Evolutionary conservation across 2,888 invertebrate genomes (phyloP).

Genomic region (Subacronicta megacephala): DNA sequence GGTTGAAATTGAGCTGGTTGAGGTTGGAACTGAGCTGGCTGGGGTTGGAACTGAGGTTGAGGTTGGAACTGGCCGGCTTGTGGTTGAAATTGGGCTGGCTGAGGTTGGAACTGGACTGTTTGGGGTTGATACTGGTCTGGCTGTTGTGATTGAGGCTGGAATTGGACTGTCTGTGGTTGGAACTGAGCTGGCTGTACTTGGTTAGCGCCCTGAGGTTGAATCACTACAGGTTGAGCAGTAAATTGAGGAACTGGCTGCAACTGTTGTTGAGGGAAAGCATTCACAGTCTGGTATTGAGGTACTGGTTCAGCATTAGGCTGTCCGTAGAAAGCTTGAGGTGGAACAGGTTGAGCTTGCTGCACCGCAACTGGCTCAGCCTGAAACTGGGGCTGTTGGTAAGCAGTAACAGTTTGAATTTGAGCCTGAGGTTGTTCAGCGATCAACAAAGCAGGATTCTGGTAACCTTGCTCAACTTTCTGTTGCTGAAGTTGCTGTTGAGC

Average conservation of each 20-base stretch:
- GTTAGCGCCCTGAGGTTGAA: constrained; percentile 56
- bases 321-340: constrained; percentile 42
- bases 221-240: constrained; percentile 49
- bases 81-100: constrained; percentile 39
- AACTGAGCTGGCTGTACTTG: constrained; percentile 39
- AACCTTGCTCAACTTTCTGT: constrained; percentile 56
- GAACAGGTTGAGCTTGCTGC: constrained; percentile 25
- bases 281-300: constrained; percentile 57
- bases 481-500: constrained; percentile 74
- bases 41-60: constrained; percentile 49
- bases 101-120: constrained; percentile 40
- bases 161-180: constrained; percentile 56
- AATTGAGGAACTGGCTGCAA: constrained; percentile 41
- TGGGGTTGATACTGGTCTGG: constrained; percentile 65
- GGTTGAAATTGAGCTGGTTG: constrained; percentile 33
- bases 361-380: constrained; percentile 38
- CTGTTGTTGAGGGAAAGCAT: constrained; percentile 44
- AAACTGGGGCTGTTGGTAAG: constrained; percentile 55
- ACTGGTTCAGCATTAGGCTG: constrained; percentile 47
- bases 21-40: constrained; percentile 32
- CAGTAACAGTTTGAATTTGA: constrained; percentile 42
- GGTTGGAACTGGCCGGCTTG: constrained; percentile 39
- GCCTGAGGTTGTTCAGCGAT: constrained; percentile 60
- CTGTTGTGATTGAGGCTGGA: constrained; percentile 58
- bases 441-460: constrained; percentile 66